phyloP scores from a whole-genome alignment of 2,888 invertebrate genomes.

The Pediacus dermestoides region DNA sequence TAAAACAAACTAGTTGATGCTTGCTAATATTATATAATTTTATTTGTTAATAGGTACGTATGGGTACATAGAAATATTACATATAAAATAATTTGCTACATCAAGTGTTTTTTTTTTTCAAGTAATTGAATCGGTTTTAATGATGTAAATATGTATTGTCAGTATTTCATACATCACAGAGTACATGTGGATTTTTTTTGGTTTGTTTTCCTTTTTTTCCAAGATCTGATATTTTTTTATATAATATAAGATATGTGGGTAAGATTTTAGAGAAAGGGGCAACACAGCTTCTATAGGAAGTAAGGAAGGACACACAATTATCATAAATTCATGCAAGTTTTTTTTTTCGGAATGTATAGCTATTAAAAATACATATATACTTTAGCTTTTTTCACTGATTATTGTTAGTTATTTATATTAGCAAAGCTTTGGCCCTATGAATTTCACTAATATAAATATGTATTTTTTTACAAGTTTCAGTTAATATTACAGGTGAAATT shows the following conservation, averaged over 20 bases:
- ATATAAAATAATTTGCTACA: constrained; percentile 41
- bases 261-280: constrained; percentile 8
- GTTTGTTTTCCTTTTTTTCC: constrained; percentile 9
- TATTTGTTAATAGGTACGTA: constrained; percentile 37
- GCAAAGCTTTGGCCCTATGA: constrained; percentile 43
- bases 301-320: constrained; percentile 10
- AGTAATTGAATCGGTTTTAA: constrained; percentile 22
- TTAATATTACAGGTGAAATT: constrained; percentile 26
- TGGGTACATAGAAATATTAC: constrained; percentile 45
- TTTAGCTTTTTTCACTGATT: constrained; percentile 8
- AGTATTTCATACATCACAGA: constrained; percentile 43
- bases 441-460: constrained; percentile 41
- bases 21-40: constrained; percentile 40
- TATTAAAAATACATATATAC: constrained; percentile 23
- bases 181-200: constrained; percentile 19
- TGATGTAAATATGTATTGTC: constrained; percentile 36
- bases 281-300: constrained; percentile 11
- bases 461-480: constrained; percentile 12
- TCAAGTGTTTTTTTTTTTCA: constrained; percentile 23
- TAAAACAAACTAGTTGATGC: constrained; percentile 21
- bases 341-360: constrained; percentile 7
- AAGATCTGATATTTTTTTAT: too few species aligned
- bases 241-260: constrained; percentile 16
- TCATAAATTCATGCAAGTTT: constrained; percentile 11
- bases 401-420: constrained; percentile 34